Evolutionary conservation across 2,888 invertebrate genomes (phyloP), one percentile per base, ranked within the genome.

Genomic region (Lycocerus yunnanus): DNA sequence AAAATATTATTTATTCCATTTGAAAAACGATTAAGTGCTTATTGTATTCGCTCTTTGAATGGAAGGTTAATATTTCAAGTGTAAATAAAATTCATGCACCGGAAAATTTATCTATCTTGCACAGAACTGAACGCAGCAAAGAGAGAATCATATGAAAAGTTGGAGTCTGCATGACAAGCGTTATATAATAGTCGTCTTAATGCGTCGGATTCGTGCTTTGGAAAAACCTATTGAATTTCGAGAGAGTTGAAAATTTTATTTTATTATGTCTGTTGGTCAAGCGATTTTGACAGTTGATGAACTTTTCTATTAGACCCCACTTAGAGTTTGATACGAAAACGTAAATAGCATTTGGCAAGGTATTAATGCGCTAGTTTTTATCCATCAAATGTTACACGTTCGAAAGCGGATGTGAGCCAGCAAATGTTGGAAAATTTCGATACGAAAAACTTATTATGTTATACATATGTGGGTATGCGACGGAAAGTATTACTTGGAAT

Each of bases 91-190:
- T 70, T 72, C 78, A 77, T 78, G 68, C 74, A 76, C 68, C 71
- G 78, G 76, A 78, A 78, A 77, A 78, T 78, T 78, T 78, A 78
- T 78, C 77, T 77, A 65, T 63, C 15, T 69, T 59, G 68, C 66
- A 13, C 71, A 65, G 58, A 20, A 69, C 43, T 43, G 43, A 43
- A 43, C 43, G 43, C 43, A 43, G 43, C 43, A 43, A n/a, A 43
- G 43, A 43, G 43, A 69, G 66, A 24, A 68, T 21, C 63, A 20
- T 65, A 65, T 65, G 58, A 72, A 72, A 68, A 72, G 58, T 68
- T 61, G 65, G 14, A 15, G 61, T 21, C 24, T 63, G 16, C 63
- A 66, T 16, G 70, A 71, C 65, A 58, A 71, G 65, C 24, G 58
- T 27, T 20, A 58, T 21, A 71, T 58, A 66, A 69, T 60, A 24